phyloP scores from a whole-genome alignment of 1,140 invertebrate species.

The Drosophila arizonae region DNA sequence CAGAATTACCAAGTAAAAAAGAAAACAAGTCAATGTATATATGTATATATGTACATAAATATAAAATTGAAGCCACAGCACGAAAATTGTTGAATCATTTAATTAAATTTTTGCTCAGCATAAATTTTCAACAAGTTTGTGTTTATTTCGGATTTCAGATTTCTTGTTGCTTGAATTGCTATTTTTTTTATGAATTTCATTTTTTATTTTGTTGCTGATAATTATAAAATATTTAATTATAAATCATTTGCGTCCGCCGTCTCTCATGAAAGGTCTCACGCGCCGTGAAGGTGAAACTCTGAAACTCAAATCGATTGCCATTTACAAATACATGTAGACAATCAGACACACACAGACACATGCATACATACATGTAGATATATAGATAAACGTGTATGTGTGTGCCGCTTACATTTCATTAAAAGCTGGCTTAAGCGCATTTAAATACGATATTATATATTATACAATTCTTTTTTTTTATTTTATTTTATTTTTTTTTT shows the following conservation, averaged over 20 bases:
- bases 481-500: background rate
- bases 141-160: slow-evolving; percentile 46
- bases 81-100: slow-evolving; percentile 36
- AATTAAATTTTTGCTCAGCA: slow-evolving; percentile 35
- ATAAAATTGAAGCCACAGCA: slow-evolving; percentile 10
- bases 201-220: slow-evolving; percentile 54
- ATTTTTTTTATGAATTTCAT: slow-evolving; percentile 35
- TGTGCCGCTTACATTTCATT: slow-evolving; percentile 67
- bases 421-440: slow-evolving; percentile 71
- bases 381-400: background rate
- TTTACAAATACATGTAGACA: slow-evolving; percentile 10
- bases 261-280: slow-evolving; percentile 66
- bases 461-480: slow-evolving; percentile 56
- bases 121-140: slow-evolving; percentile 65
- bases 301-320: slow-evolving; percentile 54
- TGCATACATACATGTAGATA: background rate
- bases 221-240: slow-evolving; percentile 80
- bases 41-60: slow-evolving; percentile 5
- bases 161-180: slow-evolving; percentile 43
- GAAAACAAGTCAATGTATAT: background rate
- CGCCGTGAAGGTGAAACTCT: slow-evolving; percentile 71
- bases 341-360: background rate
- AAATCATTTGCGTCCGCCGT: slow-evolving; percentile 68
- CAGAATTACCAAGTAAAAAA: slow-evolving; percentile 17
- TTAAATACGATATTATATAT: slow-evolving; percentile 66